Evolutionary conservation across 2,113 vertebrate genomes (phyloP), one percentile per base, ranked within the genome.

Genomic region (Phaethon lepturus): DNA sequence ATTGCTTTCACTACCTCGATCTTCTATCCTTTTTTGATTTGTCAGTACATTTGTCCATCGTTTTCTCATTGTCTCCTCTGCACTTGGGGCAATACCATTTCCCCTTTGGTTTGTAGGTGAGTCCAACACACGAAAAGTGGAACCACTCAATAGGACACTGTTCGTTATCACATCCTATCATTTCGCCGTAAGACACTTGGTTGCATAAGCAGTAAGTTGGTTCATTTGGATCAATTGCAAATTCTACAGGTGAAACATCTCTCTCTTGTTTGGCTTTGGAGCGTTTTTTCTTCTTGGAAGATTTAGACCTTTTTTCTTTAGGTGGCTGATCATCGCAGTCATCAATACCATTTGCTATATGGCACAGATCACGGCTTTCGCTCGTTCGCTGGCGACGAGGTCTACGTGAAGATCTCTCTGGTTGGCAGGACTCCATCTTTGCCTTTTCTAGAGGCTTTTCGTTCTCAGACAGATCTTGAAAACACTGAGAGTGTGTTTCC

Each of bases 11-110:
- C 99, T 99, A 99, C 99, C 99, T 99, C 63, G 99, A 99, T 94
- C 99, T 96, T 88, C 99, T 99, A 87, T 99, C 99, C 87, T 99
- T 99, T 98, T 99, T 99, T 97, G 99, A 99, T 98, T 99, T 99
- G 97, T 99, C 99, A 88, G 99, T 98, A 97, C 98, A 99, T 98
- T 99, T 99, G 99, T 99, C 99, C 99, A 99, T 99, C 3, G 99
- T 99, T 98, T 99, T 99, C 98, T 99, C 99, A 88, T 98, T 99
- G 98, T 99, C 99, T 96, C 99, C 99, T 97, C 99, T 98, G 97
- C 99, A 99, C 95, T 99, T 99, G 73, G 99, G 99, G 96, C 99
- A 99, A 95, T 99, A 99, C 99, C 99, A 99, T 88, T 99, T 99
- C 79, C 99, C 99, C 97, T 99, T 99, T 71, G 99, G 99, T 95